Percentiles rank a stretch among this genome's conserved stretches.
phyloP scores from a whole-genome alignment of 2,113 vertebrate genomes.

The Bubo scandiacus region DNA sequence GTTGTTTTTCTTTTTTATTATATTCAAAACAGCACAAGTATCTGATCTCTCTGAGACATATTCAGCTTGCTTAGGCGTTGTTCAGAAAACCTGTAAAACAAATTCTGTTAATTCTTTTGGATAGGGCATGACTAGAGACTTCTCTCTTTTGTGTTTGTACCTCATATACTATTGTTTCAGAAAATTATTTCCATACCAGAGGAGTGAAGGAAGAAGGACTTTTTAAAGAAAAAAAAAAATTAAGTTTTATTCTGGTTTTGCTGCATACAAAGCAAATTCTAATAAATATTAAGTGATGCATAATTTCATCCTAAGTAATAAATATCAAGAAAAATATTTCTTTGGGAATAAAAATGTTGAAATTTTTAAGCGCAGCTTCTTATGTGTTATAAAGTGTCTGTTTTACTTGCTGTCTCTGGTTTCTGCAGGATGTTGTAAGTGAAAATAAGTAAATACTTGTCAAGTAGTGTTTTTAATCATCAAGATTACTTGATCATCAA shows the following conservation, averaged over 20 bases:
- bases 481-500: not conserved
- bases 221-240: not conserved
- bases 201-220: not conserved
- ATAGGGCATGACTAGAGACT: not conserved
- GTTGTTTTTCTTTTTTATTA: not conserved
- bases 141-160: not conserved
- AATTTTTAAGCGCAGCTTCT: not conserved
- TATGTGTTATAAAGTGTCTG: not conserved
- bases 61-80: not conserved
- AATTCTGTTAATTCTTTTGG: not conserved
- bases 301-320: not conserved
- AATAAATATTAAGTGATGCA: not conserved
- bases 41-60: not conserved
- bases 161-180: not conserved
- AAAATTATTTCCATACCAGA: not conserved
- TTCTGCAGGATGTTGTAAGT: not conserved
- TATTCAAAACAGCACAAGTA: not conserved
- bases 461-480: not conserved
- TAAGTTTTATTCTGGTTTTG: not conserved
- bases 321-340: not conserved
- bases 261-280: not conserved
- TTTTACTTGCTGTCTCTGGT: not conserved
- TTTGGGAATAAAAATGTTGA: not conserved
- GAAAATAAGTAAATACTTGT: slow-evolving; percentile 23
- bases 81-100: not conserved